Percentiles rank a stretch among this genome's conserved stretches.
phyloP scores from a whole-genome alignment of 2,113 vertebrate species.

The Gnathonemus longibarbis region DNA sequence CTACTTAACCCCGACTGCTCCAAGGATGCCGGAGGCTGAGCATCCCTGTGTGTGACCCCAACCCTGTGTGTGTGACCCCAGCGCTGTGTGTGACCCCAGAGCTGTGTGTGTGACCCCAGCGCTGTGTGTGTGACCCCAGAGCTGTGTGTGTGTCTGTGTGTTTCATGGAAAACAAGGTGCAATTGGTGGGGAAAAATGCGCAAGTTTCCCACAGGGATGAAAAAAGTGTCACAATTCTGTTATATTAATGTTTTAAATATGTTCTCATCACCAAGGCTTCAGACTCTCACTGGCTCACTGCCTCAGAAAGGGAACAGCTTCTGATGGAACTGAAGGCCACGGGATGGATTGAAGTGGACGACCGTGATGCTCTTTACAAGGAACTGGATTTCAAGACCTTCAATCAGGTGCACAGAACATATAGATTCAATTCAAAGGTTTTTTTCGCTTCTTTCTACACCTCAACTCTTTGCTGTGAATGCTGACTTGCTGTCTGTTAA shows the following conservation, averaged over 20 bases:
- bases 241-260: not conserved
- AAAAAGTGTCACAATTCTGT: not conserved
- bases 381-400: slow-evolving; percentile 89
- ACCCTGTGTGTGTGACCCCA: too few species aligned
- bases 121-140: too few species aligned
- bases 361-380: slow-evolving; percentile 87
- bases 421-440: not conserved
- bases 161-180: too few species aligned
- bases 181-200: not conserved
- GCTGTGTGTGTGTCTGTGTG: not conserved
- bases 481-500: too few species aligned
- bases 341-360: slow-evolving; percentile 78
- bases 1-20: not conserved
- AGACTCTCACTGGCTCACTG: slow-evolving; percentile 67
- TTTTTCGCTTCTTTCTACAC: not conserved
- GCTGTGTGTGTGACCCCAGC: not conserved
- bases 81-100: too few species aligned
- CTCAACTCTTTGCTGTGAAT: not conserved
- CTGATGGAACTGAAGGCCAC: slow-evolving; percentile 72
- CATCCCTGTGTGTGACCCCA: not conserved
- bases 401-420: slow-evolving; percentile 72
- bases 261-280: slow-evolving; percentile 59
- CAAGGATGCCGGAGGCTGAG: not conserved
- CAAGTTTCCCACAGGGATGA: not conserved
- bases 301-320: slow-evolving; percentile 76